Evolutionary conservation across 2,888 invertebrate genomes (phyloP).

Genomic region (Ephialtes manifestator): DNA sequence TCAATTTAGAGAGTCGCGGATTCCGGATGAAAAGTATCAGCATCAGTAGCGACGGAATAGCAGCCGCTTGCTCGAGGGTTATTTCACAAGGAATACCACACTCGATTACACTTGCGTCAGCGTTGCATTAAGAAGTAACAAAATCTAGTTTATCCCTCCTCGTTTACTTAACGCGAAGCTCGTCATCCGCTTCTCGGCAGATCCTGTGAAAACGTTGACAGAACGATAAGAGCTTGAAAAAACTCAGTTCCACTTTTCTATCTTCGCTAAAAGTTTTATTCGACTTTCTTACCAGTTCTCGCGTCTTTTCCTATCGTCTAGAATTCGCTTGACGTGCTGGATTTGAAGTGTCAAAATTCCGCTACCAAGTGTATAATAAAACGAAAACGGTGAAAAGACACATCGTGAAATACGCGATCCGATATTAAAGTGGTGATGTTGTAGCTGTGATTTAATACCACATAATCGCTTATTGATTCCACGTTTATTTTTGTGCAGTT

Average conservation of each 20-base stretch:
- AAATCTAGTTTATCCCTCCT: constrained; percentile 45
- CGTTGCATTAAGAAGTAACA: constrained; percentile 46
- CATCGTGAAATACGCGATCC: background rate
- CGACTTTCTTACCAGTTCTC: background rate
- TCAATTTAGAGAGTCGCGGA: constrained; percentile 45
- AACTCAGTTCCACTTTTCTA: constrained; percentile 5
- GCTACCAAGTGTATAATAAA: background rate
- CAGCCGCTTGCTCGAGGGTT: background rate
- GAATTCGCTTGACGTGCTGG: background rate
- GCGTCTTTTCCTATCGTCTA: background rate
- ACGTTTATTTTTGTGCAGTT: background rate
- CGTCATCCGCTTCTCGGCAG: background rate
- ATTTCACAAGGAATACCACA: constrained; percentile 31
- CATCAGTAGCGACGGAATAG: background rate
- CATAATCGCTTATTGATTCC: background rate
- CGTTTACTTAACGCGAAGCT: constrained; percentile 7
- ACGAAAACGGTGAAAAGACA: background rate
- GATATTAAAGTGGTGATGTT: background rate
- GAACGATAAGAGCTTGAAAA: constrained; percentile 45
- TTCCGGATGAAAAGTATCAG: constrained; percentile 6
- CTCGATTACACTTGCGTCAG: constrained; percentile 63
- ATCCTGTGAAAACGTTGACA: constrained; percentile 39
- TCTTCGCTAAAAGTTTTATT: constrained; percentile 4
- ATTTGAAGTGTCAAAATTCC: background rate
- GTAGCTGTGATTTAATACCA: background rate